phyloP scores from a whole-genome alignment of 2,888 invertebrate species.

The Ophion ventricosus region DNA sequence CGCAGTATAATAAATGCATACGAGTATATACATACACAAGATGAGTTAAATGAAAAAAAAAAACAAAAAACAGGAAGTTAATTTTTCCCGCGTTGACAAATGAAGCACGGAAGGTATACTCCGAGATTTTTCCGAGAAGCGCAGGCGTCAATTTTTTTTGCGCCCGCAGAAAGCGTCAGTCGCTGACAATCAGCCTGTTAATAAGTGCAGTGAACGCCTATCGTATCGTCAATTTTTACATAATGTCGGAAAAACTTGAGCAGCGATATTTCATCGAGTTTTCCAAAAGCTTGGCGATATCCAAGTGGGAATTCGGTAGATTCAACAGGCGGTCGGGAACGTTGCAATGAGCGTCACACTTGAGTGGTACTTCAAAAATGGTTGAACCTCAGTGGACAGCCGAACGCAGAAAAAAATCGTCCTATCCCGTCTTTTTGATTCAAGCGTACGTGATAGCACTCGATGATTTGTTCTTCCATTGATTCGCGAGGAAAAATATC shows the following conservation, averaged over 20 bases:
- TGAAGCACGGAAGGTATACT: neutral
- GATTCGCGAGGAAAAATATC: neutral
- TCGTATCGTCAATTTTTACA: too few relatives aligned
- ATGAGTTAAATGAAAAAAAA: neutral
- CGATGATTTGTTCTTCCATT: neutral
- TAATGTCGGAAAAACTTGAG: too few relatives aligned
- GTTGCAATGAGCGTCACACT: neutral
- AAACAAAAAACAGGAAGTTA: neutral
- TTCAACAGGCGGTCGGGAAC: neutral
- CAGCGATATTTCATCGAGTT: neutral
- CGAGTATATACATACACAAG: neutral
- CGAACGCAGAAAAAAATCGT: too few relatives aligned
- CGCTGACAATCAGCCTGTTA: neutral
- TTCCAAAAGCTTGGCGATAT: neutral
- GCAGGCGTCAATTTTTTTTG: neutral
- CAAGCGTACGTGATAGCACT: neutral
- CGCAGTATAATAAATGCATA: constrained; percentile 27
- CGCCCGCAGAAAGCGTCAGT: too few relatives aligned
- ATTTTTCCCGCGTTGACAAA: neutral
- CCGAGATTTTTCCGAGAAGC: neutral
- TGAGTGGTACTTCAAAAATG: neutral
- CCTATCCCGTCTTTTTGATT: neutral
- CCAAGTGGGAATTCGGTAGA: neutral
- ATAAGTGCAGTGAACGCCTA: too few relatives aligned
- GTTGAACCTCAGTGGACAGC: too few relatives aligned